Evolutionary conservation across 2,113 vertebrate species (phyloP), one percentile per base, ranked within the genome.

Genomic region (Catharus fuscescens): DNA sequence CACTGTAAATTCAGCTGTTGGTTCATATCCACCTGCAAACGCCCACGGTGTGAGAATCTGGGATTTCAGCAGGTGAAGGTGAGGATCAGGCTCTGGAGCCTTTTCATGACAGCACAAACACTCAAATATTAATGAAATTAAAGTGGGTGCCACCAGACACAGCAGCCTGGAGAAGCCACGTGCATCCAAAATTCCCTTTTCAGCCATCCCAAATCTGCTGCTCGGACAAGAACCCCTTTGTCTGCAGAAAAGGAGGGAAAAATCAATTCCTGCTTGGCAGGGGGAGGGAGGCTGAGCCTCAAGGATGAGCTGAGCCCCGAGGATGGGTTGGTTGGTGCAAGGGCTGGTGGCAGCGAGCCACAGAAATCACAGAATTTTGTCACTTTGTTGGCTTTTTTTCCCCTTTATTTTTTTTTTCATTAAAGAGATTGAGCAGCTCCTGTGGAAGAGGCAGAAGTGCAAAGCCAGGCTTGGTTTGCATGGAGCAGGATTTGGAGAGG

Each of bases 181-280:
- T 40, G 23, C 16, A 9, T 4, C 34, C n/a, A 21, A 5, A n/a
- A 5, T 5, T 25, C 42, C 2, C 0, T 2, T 16, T 59, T 56
- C 76, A 53, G 62, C 84, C 40, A 2, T 18, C 67, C 77, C 26
- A 17, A 59, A 12, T 4, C 1, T 24, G 45, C 90, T 79, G 61
- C 1, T 0, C 3, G 50, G 34, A 48, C 71, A 91, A 16, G 1
- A 34, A 28, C 45, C 16, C 50, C 84, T 65, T 56, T 61, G 81
- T 70, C 81, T 57, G 85, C 78, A 73, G 78, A 23, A 64, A 38
- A 40, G 47, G 24, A 42, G 65, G 38, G 47, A 32, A 36, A 88
- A 42, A 26, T 47, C 23, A 6, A 6, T 36, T 56, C 31, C 86
- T 38, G 56, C 64, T 26, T 16, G 38, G 50, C 56, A 65, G 34